Conservation (phyloP, 2,113 vertebrate species). For the Mola mola region DNA sequence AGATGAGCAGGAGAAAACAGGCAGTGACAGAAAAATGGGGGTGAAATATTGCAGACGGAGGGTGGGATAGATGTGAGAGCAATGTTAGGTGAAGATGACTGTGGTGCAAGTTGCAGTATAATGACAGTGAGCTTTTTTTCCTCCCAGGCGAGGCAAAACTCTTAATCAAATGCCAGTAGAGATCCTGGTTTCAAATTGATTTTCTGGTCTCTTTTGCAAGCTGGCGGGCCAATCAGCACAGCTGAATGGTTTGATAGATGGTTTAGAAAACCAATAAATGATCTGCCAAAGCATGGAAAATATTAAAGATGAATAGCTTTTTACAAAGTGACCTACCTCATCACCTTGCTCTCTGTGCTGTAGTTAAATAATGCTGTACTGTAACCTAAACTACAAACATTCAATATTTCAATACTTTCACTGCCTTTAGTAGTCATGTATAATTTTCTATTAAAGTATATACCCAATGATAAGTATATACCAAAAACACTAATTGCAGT, state of each 20-base stretch:
- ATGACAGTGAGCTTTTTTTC: constrained; percentile 21
- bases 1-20: constrained; percentile 6
- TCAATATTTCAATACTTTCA: too few species aligned
- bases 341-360: neutral
- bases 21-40: neutral
- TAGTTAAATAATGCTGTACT: constrained; percentile 7
- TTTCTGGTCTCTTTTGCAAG: constrained; percentile 21
- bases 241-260: constrained; percentile 58
- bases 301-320: constrained; percentile 15
- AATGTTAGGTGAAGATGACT: neutral
- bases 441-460: too few species aligned
- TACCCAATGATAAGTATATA: too few species aligned
- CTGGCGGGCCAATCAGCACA: constrained; percentile 45
- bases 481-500: too few species aligned
- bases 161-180: constrained; percentile 45
- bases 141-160: constrained; percentile 19
- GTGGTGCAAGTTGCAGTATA: constrained; percentile 36
- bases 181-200: constrained; percentile 48
- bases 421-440: too few species aligned
- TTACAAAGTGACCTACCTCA: neutral
- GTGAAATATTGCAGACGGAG: neutral
- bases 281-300: constrained; percentile 34
- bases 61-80: neutral
- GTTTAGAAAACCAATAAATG: constrained; percentile 47
- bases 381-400: constrained; percentile 23